These are phyloP conservation scores for Holothuria leucospilota DNA, from an alignment of 53 echinoderm and acorn worm species.

Conservation along the genomic window DNA sequence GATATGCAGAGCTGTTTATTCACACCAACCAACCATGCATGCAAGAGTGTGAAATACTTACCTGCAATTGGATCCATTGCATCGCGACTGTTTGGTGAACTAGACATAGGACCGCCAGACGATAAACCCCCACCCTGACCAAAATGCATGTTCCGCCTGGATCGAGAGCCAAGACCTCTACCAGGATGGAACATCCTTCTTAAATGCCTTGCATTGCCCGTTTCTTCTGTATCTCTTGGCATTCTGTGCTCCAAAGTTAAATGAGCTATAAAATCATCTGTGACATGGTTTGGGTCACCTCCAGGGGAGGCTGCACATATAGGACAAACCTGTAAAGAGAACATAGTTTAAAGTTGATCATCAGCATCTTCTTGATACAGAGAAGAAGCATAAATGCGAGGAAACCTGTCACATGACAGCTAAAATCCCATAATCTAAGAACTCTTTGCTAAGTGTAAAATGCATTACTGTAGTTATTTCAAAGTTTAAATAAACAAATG, in stretches of 20 bases:
- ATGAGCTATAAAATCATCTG: constrained; percentile 99
- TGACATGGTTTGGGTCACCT: constrained; percentile 97
- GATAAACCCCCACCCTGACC: constrained; percentile 89
- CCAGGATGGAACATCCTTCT: constrained; percentile 99
- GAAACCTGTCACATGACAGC: no score
- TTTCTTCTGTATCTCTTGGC: constrained; percentile 95
- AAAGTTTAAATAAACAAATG: no score
- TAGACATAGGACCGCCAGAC: constrained; percentile 79
- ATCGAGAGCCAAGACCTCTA: constrained; percentile 88
- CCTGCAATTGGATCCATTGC: constrained; percentile 99
- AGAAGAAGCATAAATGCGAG: no score
- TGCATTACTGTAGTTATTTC: no score
- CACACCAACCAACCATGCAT: no score
- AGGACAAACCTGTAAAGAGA: constrained; percentile 84
- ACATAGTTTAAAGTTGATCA: neutral
- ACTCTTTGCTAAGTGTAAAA: no score
- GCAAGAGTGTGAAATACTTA: constrained; percentile 19
- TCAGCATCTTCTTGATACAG: neutral
- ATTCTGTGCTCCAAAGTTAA: constrained; percentile 93
- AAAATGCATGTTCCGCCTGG: constrained; percentile 99
- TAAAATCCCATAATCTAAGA: no score
- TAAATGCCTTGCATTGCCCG: constrained; percentile 94
- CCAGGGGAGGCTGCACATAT: constrained; percentile 97
- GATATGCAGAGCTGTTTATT: no score
- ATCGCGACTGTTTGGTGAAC: constrained; percentile 97